These are phyloP conservation scores for Diloba caeruleocephala DNA, from an alignment of 2,888 invertebrate species.

Conservation along the genomic window DNA sequence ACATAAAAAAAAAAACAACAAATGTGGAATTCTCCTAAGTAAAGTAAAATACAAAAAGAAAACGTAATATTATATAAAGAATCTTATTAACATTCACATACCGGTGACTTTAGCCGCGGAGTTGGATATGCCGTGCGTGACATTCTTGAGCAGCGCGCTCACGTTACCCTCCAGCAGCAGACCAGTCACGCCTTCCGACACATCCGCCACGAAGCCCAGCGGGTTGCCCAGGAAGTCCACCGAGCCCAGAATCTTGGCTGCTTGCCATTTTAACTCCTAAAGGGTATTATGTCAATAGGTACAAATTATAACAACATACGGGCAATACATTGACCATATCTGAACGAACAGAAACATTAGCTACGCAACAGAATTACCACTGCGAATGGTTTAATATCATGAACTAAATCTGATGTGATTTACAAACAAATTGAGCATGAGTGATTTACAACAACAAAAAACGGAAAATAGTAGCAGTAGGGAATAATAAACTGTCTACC, in stretches of 20 bases:
- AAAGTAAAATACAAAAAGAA: not conserved
- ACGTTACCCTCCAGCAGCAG: slow-evolving; percentile 98
- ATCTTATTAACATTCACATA: slow-evolving; percentile 29
- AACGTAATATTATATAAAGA: not conserved
- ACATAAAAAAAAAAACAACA: too few relatives aligned
- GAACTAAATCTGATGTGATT: too few relatives aligned
- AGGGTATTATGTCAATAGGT: too few relatives aligned
- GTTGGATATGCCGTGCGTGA: slow-evolving; percentile 99
- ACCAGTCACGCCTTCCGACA: slow-evolving; percentile 98
- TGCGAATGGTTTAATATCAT: too few relatives aligned
- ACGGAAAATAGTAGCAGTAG: too few relatives aligned
- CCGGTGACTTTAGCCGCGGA: slow-evolving; percentile 98
- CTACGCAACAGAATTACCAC: too few relatives aligned
- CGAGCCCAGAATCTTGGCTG: slow-evolving; percentile 97
- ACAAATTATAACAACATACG: not conserved
- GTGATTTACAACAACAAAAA: too few relatives aligned
- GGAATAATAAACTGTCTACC: too few relatives aligned
- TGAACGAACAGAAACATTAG: too few relatives aligned
- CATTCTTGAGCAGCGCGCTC: slow-evolving; percentile 96
- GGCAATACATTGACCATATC: too few relatives aligned
- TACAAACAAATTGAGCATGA: too few relatives aligned
- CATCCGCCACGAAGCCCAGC: slow-evolving; percentile 97
- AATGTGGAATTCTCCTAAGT: too few relatives aligned
- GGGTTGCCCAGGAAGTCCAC: slow-evolving; percentile 99
- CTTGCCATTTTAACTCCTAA: slow-evolving; percentile 97